Evolutionary conservation across 2,113 vertebrate genomes (phyloP), one percentile per base, ranked within the genome.

Genomic region (Percina caprodes): DNA sequence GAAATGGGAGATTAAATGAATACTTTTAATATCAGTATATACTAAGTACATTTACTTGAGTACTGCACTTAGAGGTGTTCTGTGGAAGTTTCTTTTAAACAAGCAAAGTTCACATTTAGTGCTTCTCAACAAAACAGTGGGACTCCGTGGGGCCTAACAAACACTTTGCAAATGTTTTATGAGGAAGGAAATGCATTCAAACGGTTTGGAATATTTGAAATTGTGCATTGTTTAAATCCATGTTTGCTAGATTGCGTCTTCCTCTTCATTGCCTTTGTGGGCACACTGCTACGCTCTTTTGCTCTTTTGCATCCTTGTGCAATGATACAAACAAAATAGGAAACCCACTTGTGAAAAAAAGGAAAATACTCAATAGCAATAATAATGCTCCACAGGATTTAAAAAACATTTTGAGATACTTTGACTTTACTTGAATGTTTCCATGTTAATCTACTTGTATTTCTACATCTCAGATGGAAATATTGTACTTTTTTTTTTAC

Each of bases 121-220:
- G 19, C 30, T 58, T 78, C 6, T 68, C 16, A 56, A 39, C 54
- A 48, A 73, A 63, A 49, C n/a, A 21, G 3, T 33, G 35, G 24
- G 3, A 19, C 19, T 56, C 51, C 4, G 52, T 19, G 26, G 15
- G 49, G 26, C 11, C 24, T 6, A 23, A 63, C 61, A 45, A 42
- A 45, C 39, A 5, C 52, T 35, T 35, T 21, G 30, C 59, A 61
- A 35, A 61, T 33, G 48, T 42, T 39, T 39, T 39, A 39, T 30
- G 56, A 49, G 18, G 48, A n/a, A 69, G 35, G n/a, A 45, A 56
- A 63, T 74, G 21, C 24, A 30, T 61, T 61, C 26, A 21, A 73
- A 61, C 56, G 12, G 4, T 24, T 81, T 60, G 67, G 15, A 77
- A 72, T 46, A 35, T 35, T 74, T 78, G 7, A 49, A 55, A 78